Base-by-base conservation (phyloP, 2,797 vertebrate species). In the Micropoecilia bifurca region DNA sequence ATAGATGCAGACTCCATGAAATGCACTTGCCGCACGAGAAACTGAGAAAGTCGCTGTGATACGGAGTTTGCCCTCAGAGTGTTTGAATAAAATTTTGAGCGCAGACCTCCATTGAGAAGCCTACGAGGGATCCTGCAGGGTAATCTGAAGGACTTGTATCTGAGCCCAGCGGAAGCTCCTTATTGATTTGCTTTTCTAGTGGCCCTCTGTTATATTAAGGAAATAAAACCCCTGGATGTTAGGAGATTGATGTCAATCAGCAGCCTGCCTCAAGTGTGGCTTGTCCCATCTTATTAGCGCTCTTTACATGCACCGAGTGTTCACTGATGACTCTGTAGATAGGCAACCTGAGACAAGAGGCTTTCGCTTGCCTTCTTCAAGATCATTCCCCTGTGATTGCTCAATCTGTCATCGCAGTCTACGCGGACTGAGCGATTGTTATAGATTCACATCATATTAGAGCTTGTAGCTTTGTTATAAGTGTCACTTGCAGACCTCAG, bases 181-280 rank as follows among this genome's bases (percentile, higher is more conserved):
- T 90, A 94, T 94, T 94, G 94, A 95, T 95, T 95, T 88, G 86
- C 91, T 92, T 92, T 90, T 95, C 91, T 90, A 91, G 87, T 85
- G 85, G 84, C 89, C 91, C 89, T 92, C 82, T 80, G 87, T 92
- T 93, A 94, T 95, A 95, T 95, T 94, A 95, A 90, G 93, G 89
- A 94, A 93, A 94, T 93, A 93, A 95, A 94, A 81, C 88, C 87
- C 85, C 81, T 92, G 90, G 92, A 94, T 94, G 92, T 94, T 86
- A 93, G 86, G 85, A 93, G 93, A 93, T 92, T 94, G 94, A 93
- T 94, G 95, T 91, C 93, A 94, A 93, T 91, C 92, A 94, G 93
- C 83, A 76, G 86, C 88, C 85, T 39, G 84, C 86, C 92, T 94
- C 85, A 69, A 92, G 91, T 92, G 90, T 86, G 80, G 82, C 91